phyloP scores from a whole-genome alignment of 1,140 invertebrate species.

The Habropoda laboriosa region DNA sequence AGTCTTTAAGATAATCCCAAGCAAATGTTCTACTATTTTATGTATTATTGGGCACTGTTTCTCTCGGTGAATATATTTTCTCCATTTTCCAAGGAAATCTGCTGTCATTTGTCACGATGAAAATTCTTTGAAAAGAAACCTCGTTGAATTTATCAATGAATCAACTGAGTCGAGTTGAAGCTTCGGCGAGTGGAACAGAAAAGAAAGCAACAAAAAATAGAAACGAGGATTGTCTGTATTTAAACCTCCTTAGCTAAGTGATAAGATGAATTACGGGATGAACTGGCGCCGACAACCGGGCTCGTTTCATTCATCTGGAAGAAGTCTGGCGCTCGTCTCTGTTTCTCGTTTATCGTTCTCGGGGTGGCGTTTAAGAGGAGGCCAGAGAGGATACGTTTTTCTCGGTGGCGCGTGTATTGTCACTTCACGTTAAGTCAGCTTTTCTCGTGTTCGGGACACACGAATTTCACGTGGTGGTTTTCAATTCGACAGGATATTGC shows the following conservation, averaged over 20 bases:
- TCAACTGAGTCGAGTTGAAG: neutral
- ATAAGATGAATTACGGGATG: slow-evolving; percentile 56
- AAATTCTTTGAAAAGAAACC: neutral
- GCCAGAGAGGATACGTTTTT: neutral
- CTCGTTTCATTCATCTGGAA: slow-evolving; percentile 15
- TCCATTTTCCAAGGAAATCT: too few relatives aligned
- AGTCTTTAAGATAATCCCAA: too few relatives aligned
- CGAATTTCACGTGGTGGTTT: neutral
- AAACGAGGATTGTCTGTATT: slow-evolving; percentile 33
- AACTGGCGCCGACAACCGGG: slow-evolving; percentile 34
- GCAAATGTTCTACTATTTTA: too few relatives aligned
- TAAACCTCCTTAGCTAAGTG: slow-evolving; percentile 20
- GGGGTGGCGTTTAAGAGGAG: slow-evolving; percentile 8
- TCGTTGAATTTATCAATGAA: neutral
- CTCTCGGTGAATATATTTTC: too few relatives aligned
- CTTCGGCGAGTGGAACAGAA: neutral
- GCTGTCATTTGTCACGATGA: too few relatives aligned
- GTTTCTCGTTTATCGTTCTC: slow-evolving; percentile 24
- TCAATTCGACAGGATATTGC: slow-evolving; percentile 17
- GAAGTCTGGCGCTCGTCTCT: neutral
- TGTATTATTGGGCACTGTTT: too few relatives aligned
- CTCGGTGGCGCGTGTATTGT: neutral
- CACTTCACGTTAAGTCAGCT: slow-evolving; percentile 12
- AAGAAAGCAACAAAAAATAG: neutral
- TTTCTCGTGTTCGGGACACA: neutral